A percentile compares a stretch with the other conserved stretches of the same genome.
phyloP scores from a whole-genome alignment of 2,888 invertebrate species.

The Heliconius hortense region DNA sequence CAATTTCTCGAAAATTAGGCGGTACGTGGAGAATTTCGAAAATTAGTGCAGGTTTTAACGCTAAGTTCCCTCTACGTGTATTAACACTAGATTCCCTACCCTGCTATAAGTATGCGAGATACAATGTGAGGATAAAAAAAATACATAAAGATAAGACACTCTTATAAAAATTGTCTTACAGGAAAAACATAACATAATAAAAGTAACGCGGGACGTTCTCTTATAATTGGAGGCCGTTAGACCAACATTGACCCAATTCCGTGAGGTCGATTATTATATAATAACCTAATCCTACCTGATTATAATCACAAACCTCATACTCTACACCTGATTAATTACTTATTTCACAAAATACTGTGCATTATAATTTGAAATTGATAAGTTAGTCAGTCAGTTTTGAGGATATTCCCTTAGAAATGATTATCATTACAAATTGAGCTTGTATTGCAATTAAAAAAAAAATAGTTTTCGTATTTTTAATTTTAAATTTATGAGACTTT shows the following conservation, averaged over 20 bases:
- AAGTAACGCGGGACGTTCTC: neutral
- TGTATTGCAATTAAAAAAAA: neutral
- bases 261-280: constrained; percentile 24
- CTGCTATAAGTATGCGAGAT: neutral
- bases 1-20: neutral
- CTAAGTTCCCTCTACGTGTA: neutral
- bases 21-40: neutral
- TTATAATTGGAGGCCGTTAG: constrained; percentile 18
- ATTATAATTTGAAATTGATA: neutral
- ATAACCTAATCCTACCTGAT: constrained; percentile 26
- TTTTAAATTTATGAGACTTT: neutral
- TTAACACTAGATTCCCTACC: neutral
- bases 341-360: neutral
- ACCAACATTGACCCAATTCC: constrained; percentile 21
- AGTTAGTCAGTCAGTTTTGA: neutral
- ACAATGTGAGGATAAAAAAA: neutral
- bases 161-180: neutral
- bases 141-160: neutral
- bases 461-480: neutral
- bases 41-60: neutral
- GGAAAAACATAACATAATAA: neutral
- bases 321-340: constrained; percentile 13
- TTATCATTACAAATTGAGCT: neutral
- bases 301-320: constrained; percentile 16
- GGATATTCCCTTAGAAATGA: neutral